Conservation (phyloP, 2,113 vertebrate species). For the Oreochromis spilurus region DNA sequence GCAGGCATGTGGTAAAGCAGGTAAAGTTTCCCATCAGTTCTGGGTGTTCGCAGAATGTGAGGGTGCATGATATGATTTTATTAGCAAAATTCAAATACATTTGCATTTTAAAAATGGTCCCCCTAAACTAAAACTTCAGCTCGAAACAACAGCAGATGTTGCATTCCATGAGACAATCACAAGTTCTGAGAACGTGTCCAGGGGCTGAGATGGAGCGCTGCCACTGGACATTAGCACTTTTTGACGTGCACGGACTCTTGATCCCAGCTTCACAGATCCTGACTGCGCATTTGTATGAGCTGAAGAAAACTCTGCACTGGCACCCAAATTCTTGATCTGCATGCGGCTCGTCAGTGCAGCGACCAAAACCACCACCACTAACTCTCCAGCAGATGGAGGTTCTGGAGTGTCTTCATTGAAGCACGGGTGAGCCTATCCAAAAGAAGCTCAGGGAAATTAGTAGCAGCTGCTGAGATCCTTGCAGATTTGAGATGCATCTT, state of each 20-base stretch:
- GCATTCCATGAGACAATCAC: neutral
- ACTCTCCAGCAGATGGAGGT: slow-evolving; percentile 69
- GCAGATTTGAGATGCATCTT: slow-evolving; percentile 52
- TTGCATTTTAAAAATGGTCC: slow-evolving; percentile 37
- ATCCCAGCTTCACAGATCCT: slow-evolving; percentile 33
- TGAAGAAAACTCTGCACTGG: neutral
- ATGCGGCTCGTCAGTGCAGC: slow-evolving; percentile 59
- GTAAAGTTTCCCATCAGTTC: neutral
- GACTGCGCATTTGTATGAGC: slow-evolving; percentile 17
- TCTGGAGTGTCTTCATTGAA: slow-evolving; percentile 59
- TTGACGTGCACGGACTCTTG: slow-evolving; percentile 13
- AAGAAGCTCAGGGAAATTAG: slow-evolving; percentile 65
- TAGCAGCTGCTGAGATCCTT: slow-evolving; percentile 66
- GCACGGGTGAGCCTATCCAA: slow-evolving; percentile 49
- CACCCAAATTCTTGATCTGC: slow-evolving; percentile 59
- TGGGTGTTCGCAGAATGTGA: neutral
- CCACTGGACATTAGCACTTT: neutral
- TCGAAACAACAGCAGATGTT: neutral
- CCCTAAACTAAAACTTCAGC: slow-evolving; percentile 4
- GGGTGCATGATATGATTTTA: slow-evolving; percentile 25
- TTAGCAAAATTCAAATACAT: slow-evolving; percentile 40
- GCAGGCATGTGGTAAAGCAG: slow-evolving; percentile 11
- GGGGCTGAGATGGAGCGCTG: neutral
- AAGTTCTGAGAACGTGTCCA: neutral
- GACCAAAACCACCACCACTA: slow-evolving; percentile 44